These are phyloP conservation scores for Adelognathus sp. DNA, from an alignment of 2,888 invertebrate genomes.

Conservation along the genomic window DNA sequence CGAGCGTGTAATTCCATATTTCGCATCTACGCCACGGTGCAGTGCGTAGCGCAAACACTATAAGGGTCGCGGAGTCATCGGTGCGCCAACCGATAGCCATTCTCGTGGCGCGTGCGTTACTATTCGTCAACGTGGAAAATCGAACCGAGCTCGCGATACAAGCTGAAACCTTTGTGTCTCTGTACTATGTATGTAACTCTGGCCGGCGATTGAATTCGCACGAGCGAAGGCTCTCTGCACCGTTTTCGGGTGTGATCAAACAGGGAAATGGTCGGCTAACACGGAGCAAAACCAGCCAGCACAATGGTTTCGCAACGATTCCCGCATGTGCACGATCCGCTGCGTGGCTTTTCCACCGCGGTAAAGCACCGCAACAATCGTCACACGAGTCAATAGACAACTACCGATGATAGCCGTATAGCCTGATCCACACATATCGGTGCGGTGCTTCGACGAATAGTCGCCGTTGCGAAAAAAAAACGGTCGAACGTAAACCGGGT, in stretches of 20 bases:
- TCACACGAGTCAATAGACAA: no score
- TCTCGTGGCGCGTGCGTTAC: not conserved
- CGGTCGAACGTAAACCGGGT: not conserved
- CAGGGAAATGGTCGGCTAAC: not conserved
- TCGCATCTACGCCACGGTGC: slow-evolving; percentile 59
- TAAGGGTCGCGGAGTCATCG: no score
- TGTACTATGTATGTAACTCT: not conserved
- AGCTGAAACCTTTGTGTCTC: not conserved
- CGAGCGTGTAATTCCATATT: slow-evolving; percentile 73
- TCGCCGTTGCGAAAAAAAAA: no score
- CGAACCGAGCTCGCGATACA: not conserved
- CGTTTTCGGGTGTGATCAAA: not conserved
- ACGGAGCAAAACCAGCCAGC: not conserved
- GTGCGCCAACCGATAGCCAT: not conserved
- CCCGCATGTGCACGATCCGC: not conserved
- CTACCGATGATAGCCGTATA: not conserved
- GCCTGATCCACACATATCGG: not conserved
- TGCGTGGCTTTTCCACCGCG: no score
- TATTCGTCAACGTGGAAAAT: not conserved
- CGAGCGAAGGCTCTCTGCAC: not conserved
- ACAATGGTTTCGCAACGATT: not conserved
- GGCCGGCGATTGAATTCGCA: not conserved
- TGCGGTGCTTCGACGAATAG: not conserved
- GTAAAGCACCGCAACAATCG: no score
- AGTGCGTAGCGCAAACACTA: not conserved